Conservation (phyloP, 2,888 invertebrate species). For the Troides aeacus region DNA sequence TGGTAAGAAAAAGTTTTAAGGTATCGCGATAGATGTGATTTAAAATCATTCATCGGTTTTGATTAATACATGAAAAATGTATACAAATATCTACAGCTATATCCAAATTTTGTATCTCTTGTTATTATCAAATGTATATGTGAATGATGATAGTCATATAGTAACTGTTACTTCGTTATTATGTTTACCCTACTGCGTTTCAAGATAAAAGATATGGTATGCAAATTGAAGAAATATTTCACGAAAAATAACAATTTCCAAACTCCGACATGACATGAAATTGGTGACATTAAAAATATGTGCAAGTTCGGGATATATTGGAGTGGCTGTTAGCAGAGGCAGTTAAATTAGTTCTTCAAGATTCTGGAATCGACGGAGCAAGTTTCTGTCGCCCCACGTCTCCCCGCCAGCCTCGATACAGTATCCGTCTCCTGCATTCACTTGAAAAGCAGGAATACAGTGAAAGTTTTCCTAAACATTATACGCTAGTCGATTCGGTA, state of each 20-base stretch:
- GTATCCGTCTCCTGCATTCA: slow-evolving; percentile 45
- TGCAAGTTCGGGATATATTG: slow-evolving; percentile 67
- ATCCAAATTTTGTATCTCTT: too few species aligned
- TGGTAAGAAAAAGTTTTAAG: not conserved
- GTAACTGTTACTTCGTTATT: too few species aligned
- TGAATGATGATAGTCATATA: too few species aligned
- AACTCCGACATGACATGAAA: slow-evolving; percentile 24
- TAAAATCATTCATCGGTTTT: not conserved
- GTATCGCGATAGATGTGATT: not conserved
- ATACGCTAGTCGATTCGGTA: slow-evolving; percentile 37
- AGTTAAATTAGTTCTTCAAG: slow-evolving; percentile 77
- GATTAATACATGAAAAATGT: not conserved
- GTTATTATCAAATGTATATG: too few species aligned
- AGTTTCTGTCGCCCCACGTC: slow-evolving; percentile 51
- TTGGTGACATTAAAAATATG: slow-evolving; percentile 38
- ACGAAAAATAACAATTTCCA: not conserved
- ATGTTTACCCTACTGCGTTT: too few species aligned
- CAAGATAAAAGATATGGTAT: not conserved
- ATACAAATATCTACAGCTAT: not conserved
- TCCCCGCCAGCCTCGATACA: slow-evolving; percentile 33
- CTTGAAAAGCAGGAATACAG: slow-evolving; percentile 69
- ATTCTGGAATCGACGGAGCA: slow-evolving; percentile 72
- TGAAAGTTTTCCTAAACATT: slow-evolving; percentile 70
- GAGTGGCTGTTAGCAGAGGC: slow-evolving; percentile 71
- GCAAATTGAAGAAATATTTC: not conserved